Conservation (phyloP, 2,888 invertebrate species). For the Nysson spinosus region DNA sequence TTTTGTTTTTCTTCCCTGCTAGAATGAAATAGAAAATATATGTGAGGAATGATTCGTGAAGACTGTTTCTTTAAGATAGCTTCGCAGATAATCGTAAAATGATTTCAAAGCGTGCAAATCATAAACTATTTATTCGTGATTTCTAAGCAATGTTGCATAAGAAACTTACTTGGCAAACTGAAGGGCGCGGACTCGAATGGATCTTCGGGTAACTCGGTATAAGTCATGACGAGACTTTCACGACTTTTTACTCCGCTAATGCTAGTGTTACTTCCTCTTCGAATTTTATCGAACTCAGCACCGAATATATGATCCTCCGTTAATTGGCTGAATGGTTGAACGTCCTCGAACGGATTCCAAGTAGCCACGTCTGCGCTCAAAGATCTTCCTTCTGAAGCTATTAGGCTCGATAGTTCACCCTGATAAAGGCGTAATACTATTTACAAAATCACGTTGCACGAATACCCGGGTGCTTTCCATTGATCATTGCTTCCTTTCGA, state of each 20-base stretch:
- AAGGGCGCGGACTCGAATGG: constrained; percentile 92
- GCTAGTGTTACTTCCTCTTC: constrained; percentile 89
- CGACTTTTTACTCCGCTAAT: constrained; percentile 84
- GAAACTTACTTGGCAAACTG: constrained; percentile 83
- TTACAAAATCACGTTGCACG: too few species aligned
- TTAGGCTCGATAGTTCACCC: constrained; percentile 76
- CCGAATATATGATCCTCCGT: constrained; percentile 90
- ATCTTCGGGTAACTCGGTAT: constrained; percentile 81
- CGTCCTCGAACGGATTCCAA: constrained; percentile 92
- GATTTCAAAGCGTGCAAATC: too few species aligned
- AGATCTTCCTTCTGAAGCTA: constrained; percentile 73
- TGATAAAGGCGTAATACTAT: too few species aligned
- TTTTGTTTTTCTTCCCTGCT: constrained; percentile 76
- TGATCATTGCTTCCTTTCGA: not conserved
- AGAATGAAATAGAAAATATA: constrained; percentile 21
- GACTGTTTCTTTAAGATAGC: not conserved
- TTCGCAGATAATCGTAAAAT: too few species aligned
- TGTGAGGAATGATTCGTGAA: not conserved
- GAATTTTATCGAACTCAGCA: constrained; percentile 89
- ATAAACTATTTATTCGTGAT: too few species aligned
- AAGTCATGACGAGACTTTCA: constrained; percentile 85
- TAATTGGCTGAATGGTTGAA: constrained; percentile 84
- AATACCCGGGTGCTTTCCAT: too few species aligned
- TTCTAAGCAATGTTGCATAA: too few species aligned
- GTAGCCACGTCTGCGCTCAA: constrained; percentile 82